Percentiles rank a stretch among this genome's conserved stretches.
These are phyloP conservation scores for Porites lobata DNA, from an alignment of 92 coral and sea anemone species.

Conservation along the genomic window DNA sequence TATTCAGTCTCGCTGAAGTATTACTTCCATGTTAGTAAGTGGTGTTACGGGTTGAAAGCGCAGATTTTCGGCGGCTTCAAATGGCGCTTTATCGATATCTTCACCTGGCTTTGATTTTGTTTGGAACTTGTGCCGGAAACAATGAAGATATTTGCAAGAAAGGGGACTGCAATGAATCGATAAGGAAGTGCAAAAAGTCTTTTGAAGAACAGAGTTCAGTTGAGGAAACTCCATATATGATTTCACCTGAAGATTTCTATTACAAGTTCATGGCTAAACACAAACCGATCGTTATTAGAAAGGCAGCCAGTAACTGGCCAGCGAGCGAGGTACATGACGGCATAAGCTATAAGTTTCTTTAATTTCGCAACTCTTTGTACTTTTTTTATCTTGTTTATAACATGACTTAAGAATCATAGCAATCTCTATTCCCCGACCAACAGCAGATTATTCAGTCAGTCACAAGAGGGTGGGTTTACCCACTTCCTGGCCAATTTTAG, in stretches of 20 bases:
- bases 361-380: too few species aligned
- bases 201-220: neutral
- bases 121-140: neutral
- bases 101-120: neutral
- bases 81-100: neutral
- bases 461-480: too few species aligned
- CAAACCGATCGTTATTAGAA: slow-evolving; percentile 49
- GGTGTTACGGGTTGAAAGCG: too few species aligned
- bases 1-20: too few species aligned
- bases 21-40: neutral
- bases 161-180: neutral
- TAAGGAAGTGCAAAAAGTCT: neutral
- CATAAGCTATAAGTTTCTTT: too few species aligned
- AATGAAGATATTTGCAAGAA: neutral
- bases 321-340: slow-evolving; percentile 30
- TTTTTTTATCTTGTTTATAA: too few species aligned
- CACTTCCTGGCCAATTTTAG: too few species aligned
- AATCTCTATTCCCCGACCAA: too few species aligned
- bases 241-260: slow-evolving; percentile 64
- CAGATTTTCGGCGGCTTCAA: neutral
- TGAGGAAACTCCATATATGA: slow-evolving; percentile 56
- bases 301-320: slow-evolving; percentile 54
- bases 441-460: too few species aligned
- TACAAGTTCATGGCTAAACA: slow-evolving; percentile 62
- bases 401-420: too few species aligned